Percentiles rank a stretch among this genome's conserved stretches.
phyloP scores from a whole-genome alignment of 1,140 invertebrate species.

The Acromyrmex echinatior region DNA sequence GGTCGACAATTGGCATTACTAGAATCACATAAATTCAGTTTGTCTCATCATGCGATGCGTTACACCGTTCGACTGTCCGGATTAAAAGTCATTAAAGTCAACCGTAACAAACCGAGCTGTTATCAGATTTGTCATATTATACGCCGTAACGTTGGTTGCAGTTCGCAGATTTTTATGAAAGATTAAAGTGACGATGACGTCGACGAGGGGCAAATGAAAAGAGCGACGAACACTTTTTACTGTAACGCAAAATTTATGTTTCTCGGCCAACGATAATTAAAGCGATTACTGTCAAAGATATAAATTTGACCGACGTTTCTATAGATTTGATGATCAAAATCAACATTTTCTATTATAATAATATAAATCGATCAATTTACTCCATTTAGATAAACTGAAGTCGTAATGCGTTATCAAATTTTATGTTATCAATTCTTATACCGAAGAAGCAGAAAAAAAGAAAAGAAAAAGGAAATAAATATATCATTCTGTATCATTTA shows the following conservation, averaged over 20 bases:
- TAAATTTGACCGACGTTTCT: conserved; percentile 43
- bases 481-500: background rate
- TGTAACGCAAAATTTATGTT: conserved; percentile 55
- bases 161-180: conserved; percentile 51
- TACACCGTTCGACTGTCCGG: conserved; percentile 6
- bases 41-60: background rate
- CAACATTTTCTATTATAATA: background rate
- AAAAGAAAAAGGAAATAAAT: background rate
- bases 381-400: background rate
- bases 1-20: background rate
- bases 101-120: conserved; percentile 19
- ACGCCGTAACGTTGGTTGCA: conserved; percentile 43
- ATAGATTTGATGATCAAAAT: conserved; percentile 47
- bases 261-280: conserved; percentile 53
- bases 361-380: background rate
- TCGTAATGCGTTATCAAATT: background rate
- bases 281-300: conserved; percentile 51
- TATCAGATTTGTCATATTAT: conserved; percentile 63
- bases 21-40: conserved; percentile 37
- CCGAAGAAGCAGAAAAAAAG: background rate
- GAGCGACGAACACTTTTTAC: conserved; percentile 41
- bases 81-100: conserved; percentile 63
- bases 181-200: conserved; percentile 57
- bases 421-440: background rate
- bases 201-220: conserved; percentile 51